phyloP scores from a whole-genome alignment of 1,140 invertebrate genomes.

The Aphidius ervi region DNA sequence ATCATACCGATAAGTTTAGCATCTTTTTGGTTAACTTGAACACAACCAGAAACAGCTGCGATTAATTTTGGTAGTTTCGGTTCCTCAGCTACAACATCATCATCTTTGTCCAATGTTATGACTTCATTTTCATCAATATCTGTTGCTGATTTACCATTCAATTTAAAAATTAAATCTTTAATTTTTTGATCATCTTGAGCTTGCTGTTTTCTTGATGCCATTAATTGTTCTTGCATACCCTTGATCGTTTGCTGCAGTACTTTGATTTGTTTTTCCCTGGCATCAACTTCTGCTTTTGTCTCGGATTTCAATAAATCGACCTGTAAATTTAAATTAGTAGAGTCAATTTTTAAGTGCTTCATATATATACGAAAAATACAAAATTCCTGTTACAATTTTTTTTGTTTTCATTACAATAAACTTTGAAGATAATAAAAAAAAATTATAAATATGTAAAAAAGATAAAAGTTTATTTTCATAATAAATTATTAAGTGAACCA shows the following conservation, averaged over 20 bases:
- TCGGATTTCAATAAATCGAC: conserved; percentile 65
- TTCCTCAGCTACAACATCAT: conserved; percentile 54
- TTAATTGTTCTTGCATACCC: conserved; percentile 73
- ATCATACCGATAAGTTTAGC: conserved; percentile 61
- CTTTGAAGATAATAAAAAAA: too few species aligned
- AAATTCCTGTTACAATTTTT: too few species aligned
- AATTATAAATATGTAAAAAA: not conserved
- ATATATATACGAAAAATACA: not conserved
- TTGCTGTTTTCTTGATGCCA: conserved; percentile 62
- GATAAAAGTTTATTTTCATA: too few species aligned
- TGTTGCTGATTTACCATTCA: conserved; percentile 46
- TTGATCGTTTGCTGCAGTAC: conserved; percentile 73
- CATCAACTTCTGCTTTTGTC: conserved; percentile 62
- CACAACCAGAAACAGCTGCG: conserved; percentile 30
- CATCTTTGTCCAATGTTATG: conserved; percentile 52
- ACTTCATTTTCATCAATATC: conserved; percentile 45
- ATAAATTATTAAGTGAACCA: too few species aligned
- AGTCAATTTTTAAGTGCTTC: not conserved
- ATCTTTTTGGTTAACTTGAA: conserved; percentile 55
- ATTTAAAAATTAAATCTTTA: conserved; percentile 57
- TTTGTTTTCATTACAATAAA: too few species aligned
- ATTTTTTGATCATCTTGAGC: conserved; percentile 61
- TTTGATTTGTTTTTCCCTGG: conserved; percentile 70
- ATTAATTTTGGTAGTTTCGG: conserved; percentile 43
- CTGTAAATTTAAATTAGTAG: conserved; percentile 33